phyloP scores from a whole-genome alignment of 2,797 vertebrate genomes.

The Oophaga sylvatica region DNA sequence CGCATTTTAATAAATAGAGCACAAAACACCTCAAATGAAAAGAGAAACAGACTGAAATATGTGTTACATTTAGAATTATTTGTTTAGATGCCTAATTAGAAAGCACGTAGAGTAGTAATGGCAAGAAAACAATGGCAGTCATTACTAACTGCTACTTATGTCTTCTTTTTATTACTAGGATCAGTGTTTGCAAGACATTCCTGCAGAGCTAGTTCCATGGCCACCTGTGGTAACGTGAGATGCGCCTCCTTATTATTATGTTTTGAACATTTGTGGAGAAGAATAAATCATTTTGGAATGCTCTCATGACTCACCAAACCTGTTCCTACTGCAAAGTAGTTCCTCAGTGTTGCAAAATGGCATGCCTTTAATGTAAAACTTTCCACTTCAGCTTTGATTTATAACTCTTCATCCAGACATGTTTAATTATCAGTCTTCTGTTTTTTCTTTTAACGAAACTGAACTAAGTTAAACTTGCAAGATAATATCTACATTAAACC shows the following conservation, averaged over 20 bases:
- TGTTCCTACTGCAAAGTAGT: conserved; percentile 46
- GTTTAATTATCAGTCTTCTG: neutral
- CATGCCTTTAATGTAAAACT: conserved; percentile 47
- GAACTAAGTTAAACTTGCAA: neutral
- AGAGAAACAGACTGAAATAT: neutral
- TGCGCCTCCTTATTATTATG: conserved; percentile 53
- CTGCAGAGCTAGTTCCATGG: conserved; percentile 51
- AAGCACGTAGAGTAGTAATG: conserved; percentile 37
- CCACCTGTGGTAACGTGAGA: conserved; percentile 60
- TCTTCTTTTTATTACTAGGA: conserved; percentile 42
- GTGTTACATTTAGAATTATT: neutral
- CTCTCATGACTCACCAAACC: conserved; percentile 53
- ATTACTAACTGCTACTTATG: conserved; percentile 38
- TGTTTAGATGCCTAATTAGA: neutral
- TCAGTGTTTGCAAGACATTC: conserved; percentile 46
- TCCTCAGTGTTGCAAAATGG: conserved; percentile 47
- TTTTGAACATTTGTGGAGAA: conserved; percentile 46
- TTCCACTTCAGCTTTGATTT: conserved; percentile 56
- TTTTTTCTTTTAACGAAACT: conserved; percentile 2
- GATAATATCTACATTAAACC: neutral
- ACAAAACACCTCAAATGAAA: neutral
- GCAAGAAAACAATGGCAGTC: conserved; percentile 44
- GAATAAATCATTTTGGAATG: conserved; percentile 58
- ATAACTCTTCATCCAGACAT: conserved; percentile 23
- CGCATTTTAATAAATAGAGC: neutral